Base-by-base conservation (phyloP, 2,888 invertebrate species). In the Drosophila siamana region DNA sequence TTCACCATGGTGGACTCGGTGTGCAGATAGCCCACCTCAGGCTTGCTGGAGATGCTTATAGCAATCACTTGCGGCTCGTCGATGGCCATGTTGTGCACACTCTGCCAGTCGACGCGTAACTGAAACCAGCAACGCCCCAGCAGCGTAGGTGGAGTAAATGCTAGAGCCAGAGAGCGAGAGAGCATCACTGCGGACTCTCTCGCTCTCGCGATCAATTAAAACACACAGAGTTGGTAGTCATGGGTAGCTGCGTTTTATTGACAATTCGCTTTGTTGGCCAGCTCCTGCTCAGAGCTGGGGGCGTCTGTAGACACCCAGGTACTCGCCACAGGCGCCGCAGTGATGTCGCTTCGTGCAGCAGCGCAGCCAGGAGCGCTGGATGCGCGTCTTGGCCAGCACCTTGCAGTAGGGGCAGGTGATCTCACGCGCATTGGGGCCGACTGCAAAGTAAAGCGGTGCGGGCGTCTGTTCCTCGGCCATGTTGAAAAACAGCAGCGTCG, bases 361-460 rank as follows among this genome's bases (percentile, higher is more conserved):
- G 11, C 73, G 81, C 16, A 90, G 67, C 62, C 88, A 83, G 52
- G 81, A 86, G 54, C 89, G 81, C 46, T 80, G 83, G 55, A 89
- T 67, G 5, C 78, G 80, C 1, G 91, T 90, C 73, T 85, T 91
- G 24, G 85, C 86, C 65, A 73, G 71, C 52, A 75, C 70, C 36
- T 90, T 77, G 63, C 91, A 91, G 48, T 90, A 89, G n/a, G 91
- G 91, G 54, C 91, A 91, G 36, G 86, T 88, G 50, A 91, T 80
- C 50, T 90, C 89, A 54, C 91, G 90, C 2, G 89, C 72, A 15
- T 84, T 77, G 8, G 91, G 91, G 1, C 91, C 91, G 26, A 91
- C 91, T 62, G 91, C 91, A 68, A 91, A 91, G 61, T 91, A 91
- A 9, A 84, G 78, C n/a, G 88, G 75, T n/a, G 61, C 33, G 15